Evolutionary conservation across 53 echinoderm and acorn worm species (phyloP).

Genomic region (Echinarachnius parma): DNA sequence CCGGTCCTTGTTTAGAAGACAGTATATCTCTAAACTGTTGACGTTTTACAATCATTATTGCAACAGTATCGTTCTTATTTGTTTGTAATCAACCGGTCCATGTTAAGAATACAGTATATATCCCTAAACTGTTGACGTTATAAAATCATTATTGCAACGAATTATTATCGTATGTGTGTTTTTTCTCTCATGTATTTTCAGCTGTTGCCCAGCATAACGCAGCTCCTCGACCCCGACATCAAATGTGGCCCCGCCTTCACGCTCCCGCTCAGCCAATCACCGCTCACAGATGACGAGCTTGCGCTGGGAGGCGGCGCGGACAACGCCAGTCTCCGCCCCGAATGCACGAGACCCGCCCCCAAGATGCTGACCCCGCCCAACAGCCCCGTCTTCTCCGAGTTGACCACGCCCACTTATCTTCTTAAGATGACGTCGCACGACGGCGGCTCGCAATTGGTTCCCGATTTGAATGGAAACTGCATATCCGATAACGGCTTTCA

Average conservation of each 20-base stretch:
- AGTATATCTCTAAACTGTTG: too few species aligned
- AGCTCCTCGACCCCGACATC: slow-evolving; percentile 17
- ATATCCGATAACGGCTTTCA: not conserved
- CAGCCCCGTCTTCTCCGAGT: slow-evolving; percentile 37
- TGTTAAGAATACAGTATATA: too few species aligned
- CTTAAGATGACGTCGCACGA: slow-evolving; percentile 17
- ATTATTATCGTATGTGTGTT: not conserved
- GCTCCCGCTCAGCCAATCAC: not conserved
- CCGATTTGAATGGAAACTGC: slow-evolving; percentile 5
- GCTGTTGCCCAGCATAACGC: slow-evolving; percentile 31
- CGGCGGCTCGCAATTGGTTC: slow-evolving; percentile 14
- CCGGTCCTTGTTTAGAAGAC: too few species aligned
- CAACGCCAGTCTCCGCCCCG: not conserved
- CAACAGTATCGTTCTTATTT: too few species aligned
- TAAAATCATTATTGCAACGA: not conserved
- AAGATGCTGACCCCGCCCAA: slow-evolving; percentile 35
- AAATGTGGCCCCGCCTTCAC: not conserved
- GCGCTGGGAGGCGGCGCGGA: not conserved
- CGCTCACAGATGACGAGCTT: slow-evolving; percentile 29
- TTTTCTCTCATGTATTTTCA: not conserved
- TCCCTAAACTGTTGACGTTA: too few species aligned
- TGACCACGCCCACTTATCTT: slow-evolving; percentile 32
- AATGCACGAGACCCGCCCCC: slow-evolving; percentile 1
- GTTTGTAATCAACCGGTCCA: too few species aligned
- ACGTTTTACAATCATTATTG: too few species aligned